Evolutionary conservation across 2,888 invertebrate species (phyloP), one percentile per base, ranked within the genome.

Genomic region (Orthonevra nobilis): DNA sequence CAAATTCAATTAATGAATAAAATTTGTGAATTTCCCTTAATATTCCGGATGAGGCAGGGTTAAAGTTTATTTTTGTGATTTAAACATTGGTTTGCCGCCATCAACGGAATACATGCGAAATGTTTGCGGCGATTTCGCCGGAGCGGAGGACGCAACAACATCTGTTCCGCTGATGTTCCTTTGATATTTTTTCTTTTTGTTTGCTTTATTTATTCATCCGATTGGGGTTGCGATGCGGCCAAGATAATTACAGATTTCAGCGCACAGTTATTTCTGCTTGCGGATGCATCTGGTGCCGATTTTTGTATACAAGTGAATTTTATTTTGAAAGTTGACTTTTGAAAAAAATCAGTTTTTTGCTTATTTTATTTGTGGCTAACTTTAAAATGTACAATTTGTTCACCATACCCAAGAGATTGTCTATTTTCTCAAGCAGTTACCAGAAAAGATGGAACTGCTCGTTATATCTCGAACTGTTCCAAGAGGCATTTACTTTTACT

Each of bases 1-100:
- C 60, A 42, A 68, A 79, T 73, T 73, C 79, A 79, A 79, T 79
- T 79, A 79, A 79, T 73, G 73, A 79, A 79, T 79, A 66, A 68
- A 73, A 66, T 79, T 66, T 79, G 54, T 73, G 61, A 79, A 73
- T 61, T 73, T 54, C 30, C 64, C 64, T 60, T 52, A 54, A 56
- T 64, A 44, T 26, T 36, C 64, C 34, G 40, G 52, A 56, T 38
- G 23, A 52, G 60, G 20, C 68, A 15, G 77, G 64, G 64, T 64
- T 60, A 46, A n/a, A 66, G 50, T 79, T 68, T 77, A 60, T 63
- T 50, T 79, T 73, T 52, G 28, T 46, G 38, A 46, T 54, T 72
- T 14, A 30, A 61, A 20, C 42, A 36, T 42, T 60, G 17, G 32
- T 17, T 14, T n/a, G 28, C 44, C 36, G 44, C 20, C 20, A 34